Base-by-base conservation (phyloP, 2,888 invertebrate species). In the Crocallis elinguaria region DNA sequence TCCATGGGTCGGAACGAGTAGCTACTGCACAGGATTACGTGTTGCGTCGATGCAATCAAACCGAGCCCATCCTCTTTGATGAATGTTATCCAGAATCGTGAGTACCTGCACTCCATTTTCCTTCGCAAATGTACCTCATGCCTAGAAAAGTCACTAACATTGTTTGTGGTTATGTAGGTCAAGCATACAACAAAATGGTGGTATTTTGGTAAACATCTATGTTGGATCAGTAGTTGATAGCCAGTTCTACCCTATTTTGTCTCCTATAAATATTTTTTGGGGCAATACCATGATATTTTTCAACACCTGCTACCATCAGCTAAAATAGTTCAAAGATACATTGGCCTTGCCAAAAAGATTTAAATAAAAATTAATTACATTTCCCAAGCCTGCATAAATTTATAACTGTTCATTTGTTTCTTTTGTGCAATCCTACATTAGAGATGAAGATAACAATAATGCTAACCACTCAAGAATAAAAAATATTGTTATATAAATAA, bases 21-120 rank as follows among this genome's bases (percentile, higher is more conserved):
- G 69, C 81, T 23, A 82, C 86, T 54, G 88, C 92, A 37, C 79
- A 84, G 60, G 92, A 91, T 69, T 89, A 86, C 85, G 92, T 92
- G 85, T 87, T 96, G 61, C 92, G 93, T 72, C 93, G 93, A 83
- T 96, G 96, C 82, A 89, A 88, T 61, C 96, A 96, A 84, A 83
- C 90, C 16, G 92, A 93, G 62, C 92, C 94, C 33, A 71, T 94
- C 61, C 81, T 84, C 52, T 96, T 96, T 88, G 91, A 93, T 80
- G 90, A 93, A 84, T 93, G 93, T 78, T 96, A 95, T 84, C 92
- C 94, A 60, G 88, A 93, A 69, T 80, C 91, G 94, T 95, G 77
- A 92, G 93, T 89, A 75, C 23, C n/a, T n/a, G n/a, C n/a, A 6
- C 8, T 21, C 17, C 12, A 38, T 7, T 11, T 21, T 30, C 8